Base-by-base conservation (phyloP, 2,888 invertebrate species). In the Caenorhabditis macrosperma region DNA sequence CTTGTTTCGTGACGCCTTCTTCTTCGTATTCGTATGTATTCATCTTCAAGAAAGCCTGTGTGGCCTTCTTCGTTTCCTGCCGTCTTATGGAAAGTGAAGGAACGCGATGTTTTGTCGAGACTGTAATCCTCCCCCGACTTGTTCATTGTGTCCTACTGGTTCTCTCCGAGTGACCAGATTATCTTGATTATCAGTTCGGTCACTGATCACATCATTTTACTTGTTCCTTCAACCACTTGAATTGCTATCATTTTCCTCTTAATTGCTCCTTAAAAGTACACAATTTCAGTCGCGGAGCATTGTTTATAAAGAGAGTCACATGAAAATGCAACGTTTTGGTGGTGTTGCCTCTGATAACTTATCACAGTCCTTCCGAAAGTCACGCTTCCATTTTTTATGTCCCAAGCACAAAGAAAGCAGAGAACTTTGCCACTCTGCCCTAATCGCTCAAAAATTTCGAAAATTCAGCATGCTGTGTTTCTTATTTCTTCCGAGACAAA, bases 391-490 rank as follows among this genome's bases (percentile, higher is more conserved):
- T 5, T 15, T 59, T 44, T 60, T 28, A 60, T 10, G 26, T 30
- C 44, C 7, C 5, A 26, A 26, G 3, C 22, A 22, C 35, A 26
- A 1, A n/a, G n/a, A n/a, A 6, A 26, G 22, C 41, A 33, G 24
- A 48, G 30, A 33, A 55, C 61, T 20, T n/a, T 38, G 22, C 10
- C 15, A 0, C 3, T 2, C 9, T 33, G 24, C 12, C 22, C 20
- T 71, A 71, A 71, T 71, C 61, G 33, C 52, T 41, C 33, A 55
- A 71, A 61, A 61, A 71, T 71, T 61, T 46, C 54, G 44, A 44
- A 63, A 71, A 71, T 71, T 46, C 52, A 52, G 28, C 44, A 20
- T 38, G 38, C 46, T 26, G 48, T 68, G 55, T 50, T 44, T 15
- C 60, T 59, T 61, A 26, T 61, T 20, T 22, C 52, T 44, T 41